phyloP scores from a whole-genome alignment of 2,888 invertebrate species.

The Lagria hirta region DNA sequence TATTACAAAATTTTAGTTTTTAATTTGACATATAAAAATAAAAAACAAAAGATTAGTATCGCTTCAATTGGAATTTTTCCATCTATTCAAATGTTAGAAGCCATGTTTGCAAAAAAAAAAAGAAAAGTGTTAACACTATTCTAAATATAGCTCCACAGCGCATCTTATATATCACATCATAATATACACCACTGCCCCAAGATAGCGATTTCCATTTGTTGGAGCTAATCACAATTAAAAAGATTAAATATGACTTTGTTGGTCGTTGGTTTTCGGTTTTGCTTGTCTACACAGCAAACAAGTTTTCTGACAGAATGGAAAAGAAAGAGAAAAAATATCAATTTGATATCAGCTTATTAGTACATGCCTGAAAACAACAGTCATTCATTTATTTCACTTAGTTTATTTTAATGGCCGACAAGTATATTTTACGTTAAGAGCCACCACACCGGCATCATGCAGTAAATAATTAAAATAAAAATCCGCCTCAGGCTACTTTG shows the following conservation, averaged over 20 bases:
- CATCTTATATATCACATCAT: too few species aligned
- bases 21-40: too few species aligned
- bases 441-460: constrained; percentile 23
- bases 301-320: too few species aligned
- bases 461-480: constrained; percentile 33
- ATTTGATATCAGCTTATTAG: constrained; percentile 46
- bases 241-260: constrained; percentile 39
- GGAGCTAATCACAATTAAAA: constrained; percentile 39
- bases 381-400: constrained; percentile 42
- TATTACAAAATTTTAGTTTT: too few species aligned
- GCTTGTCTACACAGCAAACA: constrained; percentile 27
- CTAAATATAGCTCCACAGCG: too few species aligned
- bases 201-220: constrained; percentile 31
- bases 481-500: too few species aligned
- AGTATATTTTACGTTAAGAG: constrained; percentile 36
- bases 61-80: too few species aligned
- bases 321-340: constrained; percentile 33
- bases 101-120: too few species aligned
- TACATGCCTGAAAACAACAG: constrained; percentile 39
- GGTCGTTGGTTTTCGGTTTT: constrained; percentile 20
- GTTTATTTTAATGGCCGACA: constrained; percentile 41
- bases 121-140: too few species aligned
- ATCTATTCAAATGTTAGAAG: too few species aligned
- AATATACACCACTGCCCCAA: too few species aligned
- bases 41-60: too few species aligned